phyloP scores from a whole-genome alignment of 2,888 invertebrate genomes.

The Zeuzera pyrina region DNA sequence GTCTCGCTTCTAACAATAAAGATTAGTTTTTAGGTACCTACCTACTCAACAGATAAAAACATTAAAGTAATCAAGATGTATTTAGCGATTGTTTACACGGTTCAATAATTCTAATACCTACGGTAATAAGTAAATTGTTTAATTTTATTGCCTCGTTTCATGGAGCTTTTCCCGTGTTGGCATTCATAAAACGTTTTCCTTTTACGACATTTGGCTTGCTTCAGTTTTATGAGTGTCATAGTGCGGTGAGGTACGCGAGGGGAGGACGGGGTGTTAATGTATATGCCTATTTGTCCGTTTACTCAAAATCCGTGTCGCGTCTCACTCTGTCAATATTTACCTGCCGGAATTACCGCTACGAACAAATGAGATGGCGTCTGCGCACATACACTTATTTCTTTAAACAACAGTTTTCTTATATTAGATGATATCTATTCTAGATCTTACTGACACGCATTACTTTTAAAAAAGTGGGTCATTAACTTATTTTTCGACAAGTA shows the following conservation, averaged over 20 bases:
- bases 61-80: no score
- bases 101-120: no score
- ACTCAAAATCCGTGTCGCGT: slow-evolving; percentile 67
- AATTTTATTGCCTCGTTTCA: no score
- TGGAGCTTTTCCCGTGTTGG: slow-evolving; percentile 1
- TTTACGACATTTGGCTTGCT: slow-evolving; percentile 1
- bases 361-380: slow-evolving; percentile 54
- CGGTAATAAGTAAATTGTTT: no score
- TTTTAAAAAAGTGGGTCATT: slow-evolving; percentile 7
- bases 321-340: slow-evolving; percentile 66
- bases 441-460: no score
- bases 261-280: slow-evolving; percentile 48
- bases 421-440: no score
- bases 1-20: no score
- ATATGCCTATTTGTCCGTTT: slow-evolving; percentile 66
- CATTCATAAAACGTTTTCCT: neutral
- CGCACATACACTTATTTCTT: slow-evolving; percentile 40
- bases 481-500: slow-evolving; percentile 5
- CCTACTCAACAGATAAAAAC: no score
- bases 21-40: no score
- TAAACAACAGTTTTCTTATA: no score
- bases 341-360: slow-evolving; percentile 64
- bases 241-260: slow-evolving; percentile 15
- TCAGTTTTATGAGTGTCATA: slow-evolving; percentile 2
- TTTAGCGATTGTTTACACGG: no score